A percentile compares a stretch with the other conserved stretches of the same genome.
phyloP scores from a whole-genome alignment of 1,140 invertebrate genomes.

The Drosophila repleta region DNA sequence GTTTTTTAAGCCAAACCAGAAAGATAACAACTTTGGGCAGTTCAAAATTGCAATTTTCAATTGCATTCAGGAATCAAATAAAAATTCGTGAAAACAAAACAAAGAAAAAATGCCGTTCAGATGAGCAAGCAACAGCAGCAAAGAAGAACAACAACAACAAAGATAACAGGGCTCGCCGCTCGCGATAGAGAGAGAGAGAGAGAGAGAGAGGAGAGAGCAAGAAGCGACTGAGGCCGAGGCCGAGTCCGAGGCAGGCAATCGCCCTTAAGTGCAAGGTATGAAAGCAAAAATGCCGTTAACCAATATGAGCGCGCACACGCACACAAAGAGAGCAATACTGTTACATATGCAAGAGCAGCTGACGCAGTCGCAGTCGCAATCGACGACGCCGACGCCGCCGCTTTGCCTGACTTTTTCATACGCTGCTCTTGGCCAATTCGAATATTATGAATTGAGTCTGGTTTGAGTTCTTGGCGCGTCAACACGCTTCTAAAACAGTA shows the following conservation, averaged over 20 bases:
- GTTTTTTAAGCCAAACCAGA: background rate
- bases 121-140: conserved; percentile 1
- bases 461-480: conserved; percentile 75
- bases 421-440: conserved; percentile 69
- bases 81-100: background rate
- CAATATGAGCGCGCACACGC: conserved; percentile 1
- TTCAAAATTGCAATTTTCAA: conserved; percentile 10
- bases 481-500: conserved; percentile 42
- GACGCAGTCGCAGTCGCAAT: conserved; percentile 8
- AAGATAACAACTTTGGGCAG: conserved; percentile 10
- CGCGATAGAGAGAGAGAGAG: background rate
- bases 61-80: background rate
- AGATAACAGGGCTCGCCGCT: conserved; percentile 1
- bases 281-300: conserved; percentile 23
- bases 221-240: background rate
- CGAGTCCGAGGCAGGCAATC: background rate
- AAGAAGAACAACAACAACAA: background rate
- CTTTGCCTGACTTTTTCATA: conserved; percentile 30
- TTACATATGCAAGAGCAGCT: background rate
- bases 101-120: no score
- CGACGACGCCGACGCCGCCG: conserved; percentile 19
- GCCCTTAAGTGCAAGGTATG: conserved; percentile 24
- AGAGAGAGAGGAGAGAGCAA: background rate
- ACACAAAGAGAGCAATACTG: conserved; percentile 8
- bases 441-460: conserved; percentile 69